Percentiles rank a stretch among this genome's conserved stretches.
Evolutionary conservation across 2,113 vertebrate species (phyloP).

Genomic region (Pelodiscus sinensis): DNA sequence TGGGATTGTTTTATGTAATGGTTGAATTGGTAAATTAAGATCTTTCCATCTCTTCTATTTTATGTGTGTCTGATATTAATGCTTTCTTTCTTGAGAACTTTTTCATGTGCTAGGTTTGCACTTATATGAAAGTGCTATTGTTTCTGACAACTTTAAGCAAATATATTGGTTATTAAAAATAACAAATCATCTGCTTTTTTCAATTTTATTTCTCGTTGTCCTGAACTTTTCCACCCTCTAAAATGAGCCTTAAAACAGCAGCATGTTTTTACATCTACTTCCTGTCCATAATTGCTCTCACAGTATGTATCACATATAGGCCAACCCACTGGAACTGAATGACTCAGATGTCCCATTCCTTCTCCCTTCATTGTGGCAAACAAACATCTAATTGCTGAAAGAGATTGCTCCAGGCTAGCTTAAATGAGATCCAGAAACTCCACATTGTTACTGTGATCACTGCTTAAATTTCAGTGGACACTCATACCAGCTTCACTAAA

Average conservation of each 20-base stretch:
- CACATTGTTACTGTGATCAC: slow-evolving; percentile 50
- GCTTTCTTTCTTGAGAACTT: slow-evolving; percentile 37
- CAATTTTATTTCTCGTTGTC: slow-evolving; percentile 50
- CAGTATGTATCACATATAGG: slow-evolving; percentile 46
- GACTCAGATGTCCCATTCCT: slow-evolving; percentile 65
- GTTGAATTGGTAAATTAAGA: too few species aligned
- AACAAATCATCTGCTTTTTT: slow-evolving; percentile 49
- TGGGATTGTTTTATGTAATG: too few species aligned
- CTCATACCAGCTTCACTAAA: slow-evolving; percentile 27
- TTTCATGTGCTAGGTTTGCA: slow-evolving; percentile 4
- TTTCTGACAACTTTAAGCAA: slow-evolving; percentile 51
- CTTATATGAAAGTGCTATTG: background rate
- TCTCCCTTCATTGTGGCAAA: slow-evolving; percentile 26
- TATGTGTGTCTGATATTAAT: background rate
- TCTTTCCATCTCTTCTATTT: background rate
- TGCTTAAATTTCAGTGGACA: slow-evolving; percentile 26
- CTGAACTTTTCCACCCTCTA: slow-evolving; percentile 43
- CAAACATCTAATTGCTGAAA: slow-evolving; percentile 1
- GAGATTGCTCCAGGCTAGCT: slow-evolving; percentile 41
- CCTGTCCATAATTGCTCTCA: slow-evolving; percentile 68
- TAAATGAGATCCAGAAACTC: slow-evolving; percentile 60
- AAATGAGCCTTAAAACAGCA: slow-evolving; percentile 62
- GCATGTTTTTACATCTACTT: slow-evolving; percentile 75
- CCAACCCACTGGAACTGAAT: slow-evolving; percentile 54
- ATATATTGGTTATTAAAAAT: slow-evolving; percentile 46